Percentiles rank a stretch among this genome's conserved stretches.
These are phyloP conservation scores for Pyrgus malvae DNA, from an alignment of 2,888 invertebrate genomes.

Conservation along the genomic window DNA sequence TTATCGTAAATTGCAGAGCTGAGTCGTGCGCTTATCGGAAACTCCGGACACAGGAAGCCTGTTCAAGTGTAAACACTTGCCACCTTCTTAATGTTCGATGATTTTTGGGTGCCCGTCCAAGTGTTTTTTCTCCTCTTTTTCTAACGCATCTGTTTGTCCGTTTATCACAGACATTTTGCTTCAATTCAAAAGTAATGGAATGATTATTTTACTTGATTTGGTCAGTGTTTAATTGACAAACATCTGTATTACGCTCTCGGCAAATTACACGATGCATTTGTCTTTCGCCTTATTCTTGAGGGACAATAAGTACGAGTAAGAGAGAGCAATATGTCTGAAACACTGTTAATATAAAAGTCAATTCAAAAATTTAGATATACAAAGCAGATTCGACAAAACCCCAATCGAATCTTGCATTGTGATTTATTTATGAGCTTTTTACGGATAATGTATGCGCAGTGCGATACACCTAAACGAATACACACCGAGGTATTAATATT, in stretches of 20 bases:
- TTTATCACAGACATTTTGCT: too few relatives aligned
- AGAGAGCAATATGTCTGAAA: too few relatives aligned
- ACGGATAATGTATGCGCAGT: slow-evolving; percentile 58
- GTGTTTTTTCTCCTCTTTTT: too few relatives aligned
- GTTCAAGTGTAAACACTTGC: slow-evolving; percentile 18
- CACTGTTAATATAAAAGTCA: too few relatives aligned
- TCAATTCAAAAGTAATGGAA: too few relatives aligned
- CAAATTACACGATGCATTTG: too few relatives aligned
- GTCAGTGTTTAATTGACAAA: too few relatives aligned
- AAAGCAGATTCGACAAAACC: not conserved
- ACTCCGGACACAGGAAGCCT: slow-evolving; percentile 30
- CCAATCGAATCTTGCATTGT: not conserved
- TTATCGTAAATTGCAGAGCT: slow-evolving; percentile 68
- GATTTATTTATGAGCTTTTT: slow-evolving; percentile 56
- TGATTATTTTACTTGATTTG: too few relatives aligned
- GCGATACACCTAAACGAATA: slow-evolving; percentile 57
- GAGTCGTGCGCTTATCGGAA: slow-evolving; percentile 51
- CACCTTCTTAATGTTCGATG: not conserved
- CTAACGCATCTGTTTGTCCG: too few relatives aligned
- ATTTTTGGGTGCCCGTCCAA: not conserved
- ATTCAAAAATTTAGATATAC: not conserved
- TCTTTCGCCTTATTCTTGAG: too few relatives aligned
- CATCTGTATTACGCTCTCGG: too few relatives aligned
- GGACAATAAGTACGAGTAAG: too few relatives aligned
- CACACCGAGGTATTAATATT: slow-evolving; percentile 68